Percentiles rank a stretch among this genome's conserved stretches.
Evolutionary conservation across 1,140 invertebrate species (phyloP).

Genomic region (Tetraneura akinire): DNA sequence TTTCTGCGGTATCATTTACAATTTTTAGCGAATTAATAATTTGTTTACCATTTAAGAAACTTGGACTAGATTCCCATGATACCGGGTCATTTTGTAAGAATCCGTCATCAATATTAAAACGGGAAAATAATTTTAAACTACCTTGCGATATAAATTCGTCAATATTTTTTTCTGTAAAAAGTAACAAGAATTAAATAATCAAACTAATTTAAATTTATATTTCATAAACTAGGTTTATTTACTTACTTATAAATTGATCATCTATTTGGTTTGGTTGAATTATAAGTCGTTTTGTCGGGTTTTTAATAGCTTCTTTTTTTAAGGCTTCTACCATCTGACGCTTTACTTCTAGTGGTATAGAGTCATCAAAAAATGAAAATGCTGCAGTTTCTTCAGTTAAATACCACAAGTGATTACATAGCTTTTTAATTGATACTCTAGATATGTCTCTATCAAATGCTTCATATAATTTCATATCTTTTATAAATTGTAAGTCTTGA

Average conservation of each 20-base stretch:
- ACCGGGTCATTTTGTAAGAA: slow-evolving; percentile 4
- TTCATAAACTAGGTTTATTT: too few relatives aligned
- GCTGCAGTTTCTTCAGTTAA: slow-evolving; percentile 38
- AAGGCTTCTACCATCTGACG: slow-evolving; percentile 12
- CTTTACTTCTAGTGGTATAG: slow-evolving; percentile 14
- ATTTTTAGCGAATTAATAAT: slow-evolving; percentile 52
- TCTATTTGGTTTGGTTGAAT: slow-evolving; percentile 6
- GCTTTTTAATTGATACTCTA: slow-evolving; percentile 8
- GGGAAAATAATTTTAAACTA: slow-evolving; percentile 6
- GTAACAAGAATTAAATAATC: too few relatives aligned
- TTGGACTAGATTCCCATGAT: slow-evolving; percentile 5
- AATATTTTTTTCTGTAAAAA: too few relatives aligned
- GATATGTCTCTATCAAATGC: slow-evolving; percentile 48
- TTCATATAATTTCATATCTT: slow-evolving; percentile 48
- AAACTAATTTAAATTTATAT: too few relatives aligned
- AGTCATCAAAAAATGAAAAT: slow-evolving; percentile 23
- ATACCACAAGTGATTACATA: slow-evolving; percentile 34
- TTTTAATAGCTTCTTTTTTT: background rate
- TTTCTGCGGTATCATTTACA: slow-evolving; percentile 49
- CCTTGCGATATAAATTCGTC: too few relatives aligned
- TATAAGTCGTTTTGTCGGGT: slow-evolving; percentile 9
- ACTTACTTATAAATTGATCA: too few relatives aligned
- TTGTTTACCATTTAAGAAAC: slow-evolving; percentile 12
- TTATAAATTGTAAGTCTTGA: slow-evolving; percentile 52
- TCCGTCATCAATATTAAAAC: background rate